phyloP scores from a whole-genome alignment of 2,113 vertebrate genomes.

The Corythaeola cristata region DNA sequence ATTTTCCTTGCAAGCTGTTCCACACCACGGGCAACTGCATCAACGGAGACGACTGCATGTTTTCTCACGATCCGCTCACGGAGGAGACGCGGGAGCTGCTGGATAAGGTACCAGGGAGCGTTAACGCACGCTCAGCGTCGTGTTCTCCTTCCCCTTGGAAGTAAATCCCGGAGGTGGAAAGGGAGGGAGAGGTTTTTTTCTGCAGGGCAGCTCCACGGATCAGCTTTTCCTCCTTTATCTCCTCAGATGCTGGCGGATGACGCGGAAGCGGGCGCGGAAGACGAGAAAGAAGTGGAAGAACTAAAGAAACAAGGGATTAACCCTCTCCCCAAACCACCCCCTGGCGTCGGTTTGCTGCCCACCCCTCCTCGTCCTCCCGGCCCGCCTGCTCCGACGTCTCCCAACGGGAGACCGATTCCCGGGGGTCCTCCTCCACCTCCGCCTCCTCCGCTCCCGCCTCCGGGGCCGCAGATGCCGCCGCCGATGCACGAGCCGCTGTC shows the following conservation, averaged over 20 bases:
- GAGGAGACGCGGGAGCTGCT: slow-evolving; percentile 92
- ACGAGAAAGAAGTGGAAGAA: slow-evolving; percentile 95
- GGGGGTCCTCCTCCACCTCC: slow-evolving; percentile 72
- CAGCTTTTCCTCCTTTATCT: background rate
- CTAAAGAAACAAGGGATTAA: slow-evolving; percentile 97
- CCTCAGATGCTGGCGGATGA: slow-evolving; percentile 88
- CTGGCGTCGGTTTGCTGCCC: slow-evolving; percentile 89
- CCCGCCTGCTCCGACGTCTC: slow-evolving; percentile 81
- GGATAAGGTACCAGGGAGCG: slow-evolving; percentile 80
- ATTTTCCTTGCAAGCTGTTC: slow-evolving; percentile 95
- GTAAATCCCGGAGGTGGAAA: background rate
- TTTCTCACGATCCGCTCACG: slow-evolving; percentile 88
- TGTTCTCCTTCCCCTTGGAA: accelerated
- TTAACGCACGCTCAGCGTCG: accelerated
- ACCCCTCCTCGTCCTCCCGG: slow-evolving; percentile 86
- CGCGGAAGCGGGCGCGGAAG: slow-evolving; percentile 91
- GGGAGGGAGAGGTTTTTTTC: background rate
- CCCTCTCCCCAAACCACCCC: slow-evolving; percentile 91
- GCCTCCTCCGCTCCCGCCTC: slow-evolving; percentile 76
- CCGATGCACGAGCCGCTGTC: slow-evolving; percentile 68
- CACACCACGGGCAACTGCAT: slow-evolving; percentile 96
- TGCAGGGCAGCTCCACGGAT: too few species aligned
- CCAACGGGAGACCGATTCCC: slow-evolving; percentile 71
- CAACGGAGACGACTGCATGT: slow-evolving; percentile 95
- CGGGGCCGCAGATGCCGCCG: slow-evolving; percentile 62